Percentiles rank a stretch among this genome's conserved stretches.
Evolutionary conservation across 2,888 invertebrate species (phyloP).

Genomic region (Abrostola tripartita): DNA sequence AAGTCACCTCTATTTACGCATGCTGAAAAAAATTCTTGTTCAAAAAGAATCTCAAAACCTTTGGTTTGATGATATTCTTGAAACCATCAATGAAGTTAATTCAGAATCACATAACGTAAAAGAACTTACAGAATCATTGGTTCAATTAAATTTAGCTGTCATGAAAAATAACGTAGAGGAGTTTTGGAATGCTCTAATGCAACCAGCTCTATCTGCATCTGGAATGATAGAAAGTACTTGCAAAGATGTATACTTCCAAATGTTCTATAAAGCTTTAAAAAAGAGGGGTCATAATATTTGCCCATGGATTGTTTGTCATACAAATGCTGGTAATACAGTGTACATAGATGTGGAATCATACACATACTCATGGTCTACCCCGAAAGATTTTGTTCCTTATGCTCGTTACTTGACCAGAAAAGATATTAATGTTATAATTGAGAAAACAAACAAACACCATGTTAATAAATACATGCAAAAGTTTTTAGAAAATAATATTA

Average conservation of each 20-base stretch:
- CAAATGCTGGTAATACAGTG: constrained; percentile 84
- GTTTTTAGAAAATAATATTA: constrained; percentile 79
- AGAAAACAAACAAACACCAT: constrained; percentile 82
- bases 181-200: constrained; percentile 76
- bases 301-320: constrained; percentile 86
- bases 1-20: constrained; percentile 84
- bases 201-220: constrained; percentile 66
- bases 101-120: constrained; percentile 85
- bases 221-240: constrained; percentile 73
- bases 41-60: constrained; percentile 88
- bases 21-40: constrained; percentile 84
- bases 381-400: constrained; percentile 84
- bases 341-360: constrained; percentile 87
- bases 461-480: constrained; percentile 78
- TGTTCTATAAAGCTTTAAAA: constrained; percentile 80
- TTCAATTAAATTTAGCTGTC: constrained; percentile 80
- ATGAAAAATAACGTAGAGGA: constrained; percentile 78
- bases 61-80: constrained; percentile 89
- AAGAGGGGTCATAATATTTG: constrained; percentile 81
- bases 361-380: constrained; percentile 85
- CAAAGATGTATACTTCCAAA: constrained; percentile 83
- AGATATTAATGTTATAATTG: constrained; percentile 77
- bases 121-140: constrained; percentile 79
- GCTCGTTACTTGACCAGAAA: constrained; percentile 83
- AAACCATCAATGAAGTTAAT: constrained; percentile 81